Conservation (phyloP, 2,113 vertebrate species). For the Prietella phreatophila region DNA sequence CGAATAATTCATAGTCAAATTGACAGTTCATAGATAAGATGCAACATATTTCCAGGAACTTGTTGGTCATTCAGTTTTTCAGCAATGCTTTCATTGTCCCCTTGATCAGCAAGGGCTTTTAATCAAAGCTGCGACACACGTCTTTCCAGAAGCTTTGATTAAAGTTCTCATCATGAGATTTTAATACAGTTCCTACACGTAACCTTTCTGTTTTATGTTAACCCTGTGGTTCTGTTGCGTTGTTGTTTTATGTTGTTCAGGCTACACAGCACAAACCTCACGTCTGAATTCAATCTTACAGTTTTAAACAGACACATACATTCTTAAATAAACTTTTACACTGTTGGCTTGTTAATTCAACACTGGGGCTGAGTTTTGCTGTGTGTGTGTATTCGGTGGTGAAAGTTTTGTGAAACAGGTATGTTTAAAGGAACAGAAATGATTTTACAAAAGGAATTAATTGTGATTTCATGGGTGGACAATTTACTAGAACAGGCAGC, state of each 20-base stretch:
- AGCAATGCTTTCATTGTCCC: constrained; percentile 17
- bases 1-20: not conserved
- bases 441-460: not conserved
- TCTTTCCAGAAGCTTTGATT: constrained; percentile 22
- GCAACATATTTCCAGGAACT: not conserved
- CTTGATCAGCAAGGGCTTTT: constrained; percentile 40
- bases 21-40: not conserved
- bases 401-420: constrained; percentile 20
- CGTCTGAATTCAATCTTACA: not conserved
- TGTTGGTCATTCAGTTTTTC: not conserved
- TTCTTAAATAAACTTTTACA: not conserved
- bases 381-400: constrained; percentile 9
- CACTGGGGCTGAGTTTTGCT: not conserved
- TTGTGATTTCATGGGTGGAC: not conserved
- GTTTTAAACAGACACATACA: not conserved
- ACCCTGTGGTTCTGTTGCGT: constrained; percentile 25
- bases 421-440: not conserved
- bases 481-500: not conserved
- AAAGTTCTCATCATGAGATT: constrained; percentile 22
- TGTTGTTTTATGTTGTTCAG: constrained; percentile 25
- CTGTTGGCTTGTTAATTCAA: not conserved
- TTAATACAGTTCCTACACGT: not conserved
- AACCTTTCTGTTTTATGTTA: constrained; percentile 40
- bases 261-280: constrained; percentile 8
- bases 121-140: constrained; percentile 46